Evolutionary conservation across 2,797 vertebrate genomes (phyloP), one percentile per base, ranked within the genome.

Genomic region (Odontamblyopus lacepedii): DNA sequence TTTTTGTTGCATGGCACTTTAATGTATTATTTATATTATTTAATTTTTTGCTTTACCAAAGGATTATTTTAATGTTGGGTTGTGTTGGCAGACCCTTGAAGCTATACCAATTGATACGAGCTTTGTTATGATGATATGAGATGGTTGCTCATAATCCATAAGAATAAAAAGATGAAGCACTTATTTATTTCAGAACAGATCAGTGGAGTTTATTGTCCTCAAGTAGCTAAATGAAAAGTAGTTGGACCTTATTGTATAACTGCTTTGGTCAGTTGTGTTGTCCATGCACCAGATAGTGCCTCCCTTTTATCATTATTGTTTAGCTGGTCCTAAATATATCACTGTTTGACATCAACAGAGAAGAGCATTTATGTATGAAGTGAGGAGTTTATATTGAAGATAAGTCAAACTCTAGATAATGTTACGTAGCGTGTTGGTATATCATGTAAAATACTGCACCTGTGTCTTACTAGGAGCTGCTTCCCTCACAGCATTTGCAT

Each of bases 1-100:
- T 67, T 90, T 90, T 84, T 85, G 83, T 90, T 88, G 85, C 85
- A 90, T 92, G 79, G 89, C 89, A 93, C 91, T 93, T 94, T 91
- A 90, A 76, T 74, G 73, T 88, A 77, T 77, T 85, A 68, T 55
- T 56, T 48, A 15, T 48, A 15, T 48, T 48, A 48, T 48, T 48
- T 67, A 8, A 29, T 4, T 51, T 9, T 68, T 66, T 11, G 87
- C 90, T 85, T 83, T 79, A 92, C 90, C 91, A 93, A 93, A 92
- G 92, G 77, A 27, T 81, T 75, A 1, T 66, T 74, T 50, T 77
- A 67, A 16, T 80, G 78, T 51, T 72, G 75, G 68, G 29, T 78
- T 72, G 41, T 72, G 41, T 75, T 67, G 69, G 69, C 59, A 67
- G 48, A 73, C 44, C 30, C 66, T 44, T 65, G 7, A 48, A n/a